Conservation (phyloP, 2,888 invertebrate genomes). For the Microctonus brassicae region DNA sequence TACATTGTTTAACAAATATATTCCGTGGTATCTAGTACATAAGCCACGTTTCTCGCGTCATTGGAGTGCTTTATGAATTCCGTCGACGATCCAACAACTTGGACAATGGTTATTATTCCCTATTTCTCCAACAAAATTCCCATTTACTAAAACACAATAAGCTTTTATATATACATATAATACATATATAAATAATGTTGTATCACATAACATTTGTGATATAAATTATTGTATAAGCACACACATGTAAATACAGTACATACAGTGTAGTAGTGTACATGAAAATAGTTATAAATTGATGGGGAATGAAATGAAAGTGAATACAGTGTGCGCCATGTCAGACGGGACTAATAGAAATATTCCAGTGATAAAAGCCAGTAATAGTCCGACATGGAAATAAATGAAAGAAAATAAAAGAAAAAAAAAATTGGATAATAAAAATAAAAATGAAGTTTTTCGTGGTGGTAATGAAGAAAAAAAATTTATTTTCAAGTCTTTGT, state of each 20-base stretch:
- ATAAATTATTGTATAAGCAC: too few relatives aligned
- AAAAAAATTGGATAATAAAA: not conserved
- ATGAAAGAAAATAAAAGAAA: not conserved
- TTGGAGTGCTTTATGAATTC: conserved; percentile 28
- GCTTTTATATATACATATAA: not conserved
- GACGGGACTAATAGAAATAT: not conserved
- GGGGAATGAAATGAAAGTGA: not conserved
- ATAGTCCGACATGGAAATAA: not conserved
- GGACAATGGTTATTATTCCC: conserved; percentile 31
- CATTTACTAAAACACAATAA: not conserved
- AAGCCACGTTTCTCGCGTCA: conserved; percentile 28
- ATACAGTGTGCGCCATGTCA: not conserved
- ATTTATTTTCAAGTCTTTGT: not conserved
- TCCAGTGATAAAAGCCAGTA: not conserved
- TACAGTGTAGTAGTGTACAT: too few relatives aligned
- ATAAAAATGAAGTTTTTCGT: not conserved
- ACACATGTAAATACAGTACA: too few relatives aligned
- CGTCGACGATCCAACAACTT: not conserved
- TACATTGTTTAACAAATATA: conserved; percentile 27
- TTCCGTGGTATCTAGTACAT: conserved; percentile 22
- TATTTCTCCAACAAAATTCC: not conserved
- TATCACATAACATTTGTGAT: too few relatives aligned
- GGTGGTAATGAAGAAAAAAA: not conserved
- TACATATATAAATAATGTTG: too few relatives aligned
- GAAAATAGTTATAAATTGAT: too few relatives aligned